Evolutionary conservation across 2,888 invertebrate genomes (phyloP).

Genomic region (Epirrhoe alternata): DNA sequence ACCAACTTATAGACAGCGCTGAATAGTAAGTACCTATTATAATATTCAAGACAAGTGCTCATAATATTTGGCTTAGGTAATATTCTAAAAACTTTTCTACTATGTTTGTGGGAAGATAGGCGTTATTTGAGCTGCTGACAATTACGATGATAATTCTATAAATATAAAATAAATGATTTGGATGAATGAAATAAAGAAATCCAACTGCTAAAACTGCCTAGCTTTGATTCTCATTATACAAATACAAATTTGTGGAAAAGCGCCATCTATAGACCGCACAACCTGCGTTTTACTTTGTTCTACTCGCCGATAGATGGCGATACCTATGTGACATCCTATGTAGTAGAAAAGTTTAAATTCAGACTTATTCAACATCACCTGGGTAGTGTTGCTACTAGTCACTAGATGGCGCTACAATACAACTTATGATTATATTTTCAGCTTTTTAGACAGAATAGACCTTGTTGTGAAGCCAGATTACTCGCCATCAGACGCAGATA

Average conservation of each 20-base stretch:
- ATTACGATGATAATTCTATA: too few species aligned
- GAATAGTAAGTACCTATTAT: conserved; percentile 89
- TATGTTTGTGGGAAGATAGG: too few species aligned
- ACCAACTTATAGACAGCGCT: conserved; percentile 92
- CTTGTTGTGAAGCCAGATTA: conserved; percentile 87
- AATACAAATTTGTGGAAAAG: neutral
- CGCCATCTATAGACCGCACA: conserved; percentile 13
- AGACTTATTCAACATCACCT: neutral
- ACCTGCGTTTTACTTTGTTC: neutral
- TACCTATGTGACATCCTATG: neutral
- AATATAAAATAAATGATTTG: too few species aligned
- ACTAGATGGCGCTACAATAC: conserved; percentile 35
- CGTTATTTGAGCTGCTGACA: too few species aligned
- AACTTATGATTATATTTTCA: conserved; percentile 60
- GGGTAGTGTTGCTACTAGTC: neutral
- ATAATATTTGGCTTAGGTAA: neutral
- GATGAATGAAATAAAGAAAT: too few species aligned
- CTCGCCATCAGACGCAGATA: conserved; percentile 90
- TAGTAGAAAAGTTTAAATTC: neutral
- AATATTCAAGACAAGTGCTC: neutral
- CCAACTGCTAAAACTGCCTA: too few species aligned
- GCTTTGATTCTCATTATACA: too few species aligned
- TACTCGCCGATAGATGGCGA: neutral
- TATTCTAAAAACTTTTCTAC: too few species aligned
- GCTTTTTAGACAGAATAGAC: conserved; percentile 90